phyloP scores from a whole-genome alignment of 2,888 invertebrate species.

The Dryomyza anilis region DNA sequence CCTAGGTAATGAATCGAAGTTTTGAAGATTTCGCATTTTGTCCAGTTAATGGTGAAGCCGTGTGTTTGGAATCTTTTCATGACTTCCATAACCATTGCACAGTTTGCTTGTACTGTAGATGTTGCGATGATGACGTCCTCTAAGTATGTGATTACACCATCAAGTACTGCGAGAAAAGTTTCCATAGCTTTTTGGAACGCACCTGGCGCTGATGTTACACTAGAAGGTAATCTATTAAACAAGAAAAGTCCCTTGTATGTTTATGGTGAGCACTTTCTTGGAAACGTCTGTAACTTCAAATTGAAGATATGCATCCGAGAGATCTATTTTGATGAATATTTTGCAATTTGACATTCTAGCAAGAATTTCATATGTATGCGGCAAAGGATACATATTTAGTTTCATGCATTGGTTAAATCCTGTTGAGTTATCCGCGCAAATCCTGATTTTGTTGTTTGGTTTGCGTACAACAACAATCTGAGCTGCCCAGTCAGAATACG shows the following conservation, averaged over 20 bases:
- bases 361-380: not conserved
- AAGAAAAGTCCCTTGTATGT: not conserved
- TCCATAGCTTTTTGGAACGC: slow-evolving; percentile 33
- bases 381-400: not conserved
- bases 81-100: slow-evolving; percentile 10
- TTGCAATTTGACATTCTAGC: not conserved
- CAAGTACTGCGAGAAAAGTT: slow-evolving; percentile 28
- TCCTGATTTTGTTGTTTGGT: slow-evolving; percentile 26
- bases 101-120: not conserved
- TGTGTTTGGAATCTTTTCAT: slow-evolving; percentile 23
- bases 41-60: slow-evolving; percentile 16
- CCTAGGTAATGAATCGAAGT: slow-evolving; percentile 24
- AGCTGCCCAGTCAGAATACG: slow-evolving; percentile 38
- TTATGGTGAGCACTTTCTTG: slow-evolving; percentile 25
- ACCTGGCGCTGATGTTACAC: slow-evolving; percentile 32
- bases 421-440: slow-evolving; percentile 37
- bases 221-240: not conserved
- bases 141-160: slow-evolving; percentile 9
- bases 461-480: slow-evolving; percentile 36
- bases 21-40: slow-evolving; percentile 23
- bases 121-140: slow-evolving; percentile 23
- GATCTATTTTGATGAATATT: not conserved
- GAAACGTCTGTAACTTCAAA: slow-evolving; percentile 11
- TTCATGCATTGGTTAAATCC: slow-evolving; percentile 23
- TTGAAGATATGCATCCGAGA: not conserved